Base-by-base conservation (phyloP, 2,113 vertebrate genomes). In the Megaptera novaeangliae region DNA sequence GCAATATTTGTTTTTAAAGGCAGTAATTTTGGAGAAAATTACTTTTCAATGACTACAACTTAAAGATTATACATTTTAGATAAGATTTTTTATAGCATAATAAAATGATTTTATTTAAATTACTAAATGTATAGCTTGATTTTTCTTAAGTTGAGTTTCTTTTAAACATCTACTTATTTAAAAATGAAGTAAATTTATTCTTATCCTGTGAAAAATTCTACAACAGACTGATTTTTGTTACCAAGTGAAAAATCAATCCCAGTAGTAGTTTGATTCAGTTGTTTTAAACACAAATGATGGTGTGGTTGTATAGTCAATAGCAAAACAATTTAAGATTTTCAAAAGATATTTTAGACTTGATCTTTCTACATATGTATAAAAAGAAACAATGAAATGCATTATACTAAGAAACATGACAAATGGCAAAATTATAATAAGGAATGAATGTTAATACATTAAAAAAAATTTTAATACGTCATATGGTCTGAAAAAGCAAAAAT, bases 351-450 rank as follows among this genome's bases (percentile, higher is more conserved):
- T 92, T 77, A 81, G 68, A 25, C 25, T 44, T 90, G 90, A 52
- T 44, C 8, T 49, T 75, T 74, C 29, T 52, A 93, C 75, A 46
- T 66, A 82, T 72, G 9, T 29, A 46, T 27, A 13, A 25, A 83
- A 83, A 78, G 14, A 64, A 84, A 75, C 34, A 82, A 23, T 39
- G 55, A 96, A 59, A 83, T 86, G 25, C 5, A 57, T 81, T 74
- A 41, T 81, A 18, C 11, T 61, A 63, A 66, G 57, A 84, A 85
- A 57, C n/a, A 63, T 34, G 36, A 85, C 8, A 64, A 95, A 88
- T 68, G n/a, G 36, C 61, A 95, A 31, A 18, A 96, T 87, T 96
- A 86, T 96, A 86, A 92, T 92, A 80, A 81, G 7, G 23, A 94
- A 72, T 95, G 49, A 81, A 25, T 66, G 75, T n/a, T 84, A 6